Base-by-base conservation (phyloP, 2,888 invertebrate genomes). In the Apomyelois bistriatella region DNA sequence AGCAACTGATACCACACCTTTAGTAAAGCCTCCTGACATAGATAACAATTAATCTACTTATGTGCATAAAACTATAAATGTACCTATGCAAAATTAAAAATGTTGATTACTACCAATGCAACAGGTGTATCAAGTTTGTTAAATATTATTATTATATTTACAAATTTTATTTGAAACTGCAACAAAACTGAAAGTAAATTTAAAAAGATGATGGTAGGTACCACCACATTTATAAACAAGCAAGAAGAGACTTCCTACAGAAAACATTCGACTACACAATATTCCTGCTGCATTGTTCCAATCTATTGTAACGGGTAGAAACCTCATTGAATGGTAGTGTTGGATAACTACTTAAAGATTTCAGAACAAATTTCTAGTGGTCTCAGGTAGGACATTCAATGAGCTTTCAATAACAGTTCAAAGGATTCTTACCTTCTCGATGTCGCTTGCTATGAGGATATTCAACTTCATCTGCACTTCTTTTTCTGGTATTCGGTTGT, bases 371-470 rank as follows among this genome's bases (percentile, higher is more conserved):
- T 8, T 13, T 30, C 2, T 43, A 13, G 28, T 8, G 12, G 8
- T 30, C 15, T 8, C 7, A 8, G 8, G 10, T 12, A n/a, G 53
- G 52, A 54, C 46, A 65, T 75, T 82, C 76, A 80, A 75, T 76
- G 71, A 79, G 73, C 61, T 78, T 77, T 63, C 70, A 61, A 54
- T 52, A 56, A 17, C 17, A 55, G 65, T 55, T 58, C 58, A 58
- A 58, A 60, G 55, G 58, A 60, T 62, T 70, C 82, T 71, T 89
- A 91, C 90, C 90, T 82, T 85, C 82, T 62, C 85, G 82, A 58
- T 78, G 66, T 51, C 90, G 85, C 62, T 91, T 91, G 63, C 67
- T 77, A 70, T 75, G 78, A 53, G 82, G 82, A 64, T 72, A 76
- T 55, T 76, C 76, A 54, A 64, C 72, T 54, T 78, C 78, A 57